These are phyloP conservation scores for Istiophorus platypterus DNA, from an alignment of 2,113 vertebrate species.

Conservation along the genomic window DNA sequence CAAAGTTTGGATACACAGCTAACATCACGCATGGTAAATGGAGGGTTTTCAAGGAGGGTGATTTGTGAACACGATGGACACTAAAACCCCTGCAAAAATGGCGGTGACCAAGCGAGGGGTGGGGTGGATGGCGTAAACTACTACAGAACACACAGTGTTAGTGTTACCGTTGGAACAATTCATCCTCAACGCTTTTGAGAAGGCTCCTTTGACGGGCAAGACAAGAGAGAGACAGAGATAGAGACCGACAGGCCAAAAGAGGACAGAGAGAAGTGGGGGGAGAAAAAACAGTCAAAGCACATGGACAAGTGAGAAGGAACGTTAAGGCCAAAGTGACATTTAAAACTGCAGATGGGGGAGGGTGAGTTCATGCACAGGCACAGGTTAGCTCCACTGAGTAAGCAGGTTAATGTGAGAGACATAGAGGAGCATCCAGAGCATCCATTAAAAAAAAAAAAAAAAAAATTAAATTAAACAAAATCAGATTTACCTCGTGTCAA, in stretches of 20 bases:
- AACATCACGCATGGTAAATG: slow-evolving; percentile 24
- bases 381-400: slow-evolving; percentile 25
- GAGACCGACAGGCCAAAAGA: slow-evolving; percentile 42
- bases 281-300: slow-evolving; percentile 69
- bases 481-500: neutral
- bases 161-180: slow-evolving; percentile 88
- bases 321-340: slow-evolving; percentile 40
- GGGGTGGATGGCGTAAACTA: slow-evolving; percentile 31
- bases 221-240: slow-evolving; percentile 35
- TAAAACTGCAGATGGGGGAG: slow-evolving; percentile 24
- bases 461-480: no score
- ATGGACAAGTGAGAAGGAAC: slow-evolving; percentile 54
- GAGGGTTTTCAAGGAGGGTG: neutral
- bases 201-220: slow-evolving; percentile 82
- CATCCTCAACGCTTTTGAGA: slow-evolving; percentile 88
- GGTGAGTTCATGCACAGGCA: slow-evolving; percentile 40
- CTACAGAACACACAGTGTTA: slow-evolving; percentile 66
- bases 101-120: slow-evolving; percentile 9
- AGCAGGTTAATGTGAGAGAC: slow-evolving; percentile 34
- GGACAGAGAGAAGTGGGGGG: slow-evolving; percentile 48
- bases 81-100: slow-evolving; percentile 12
- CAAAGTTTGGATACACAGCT: slow-evolving; percentile 31
- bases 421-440: slow-evolving; percentile 6
- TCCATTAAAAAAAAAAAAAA: neutral
- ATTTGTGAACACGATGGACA: neutral